Base-by-base conservation (phyloP, 2,888 invertebrate species). In the Eristalis intricaria region DNA sequence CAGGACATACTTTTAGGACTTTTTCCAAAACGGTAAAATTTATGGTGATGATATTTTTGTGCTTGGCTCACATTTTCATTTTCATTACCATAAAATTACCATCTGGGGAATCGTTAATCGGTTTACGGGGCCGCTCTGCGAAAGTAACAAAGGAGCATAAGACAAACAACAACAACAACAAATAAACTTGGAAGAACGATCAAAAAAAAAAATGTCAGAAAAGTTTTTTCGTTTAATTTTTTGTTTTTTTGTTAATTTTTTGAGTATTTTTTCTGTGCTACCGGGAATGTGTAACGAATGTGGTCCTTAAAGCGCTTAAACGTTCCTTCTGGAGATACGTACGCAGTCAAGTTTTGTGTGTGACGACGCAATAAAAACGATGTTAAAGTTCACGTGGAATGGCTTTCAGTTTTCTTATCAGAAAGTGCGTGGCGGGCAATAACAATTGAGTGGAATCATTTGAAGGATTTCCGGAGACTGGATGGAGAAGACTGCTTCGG, bases 101-200 rank as follows among this genome's bases (percentile, higher is more conserved):
- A 87, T 87, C 87, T 84, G 71, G 87, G 87, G 87, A 87, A 80
- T 84, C 76, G 87, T 87, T 87, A 87, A 87, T 87, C 87, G 84
- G 79, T 73, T 87, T 84, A 81, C 80, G 80, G 80, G 61, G 23
- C 60, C 11, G 60, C 60, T 60, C 26, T 26, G 13, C 23, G 26
- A 60, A 60, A 60, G 26, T 23, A 60, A 23, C 60, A 60, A 60
- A 60, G 7, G 26, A 26, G 15, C 26, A 23, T 11, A 60, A 60
- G 26, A 26, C 22, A 60, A 60, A 60, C 23, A 23, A 22, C 29
- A 29, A 26, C 10, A 60, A 60, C 60, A 11, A 60, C 10, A 23
- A 26, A 13, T 11, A 60, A 60, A 15, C 26, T 60, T 23, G 23
- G 26, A 26, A 15, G 15, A 60, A 60, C 60, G 19, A 50, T 50